Conservation (phyloP, 2,888 invertebrate genomes). For the Andrena flavipes region DNA sequence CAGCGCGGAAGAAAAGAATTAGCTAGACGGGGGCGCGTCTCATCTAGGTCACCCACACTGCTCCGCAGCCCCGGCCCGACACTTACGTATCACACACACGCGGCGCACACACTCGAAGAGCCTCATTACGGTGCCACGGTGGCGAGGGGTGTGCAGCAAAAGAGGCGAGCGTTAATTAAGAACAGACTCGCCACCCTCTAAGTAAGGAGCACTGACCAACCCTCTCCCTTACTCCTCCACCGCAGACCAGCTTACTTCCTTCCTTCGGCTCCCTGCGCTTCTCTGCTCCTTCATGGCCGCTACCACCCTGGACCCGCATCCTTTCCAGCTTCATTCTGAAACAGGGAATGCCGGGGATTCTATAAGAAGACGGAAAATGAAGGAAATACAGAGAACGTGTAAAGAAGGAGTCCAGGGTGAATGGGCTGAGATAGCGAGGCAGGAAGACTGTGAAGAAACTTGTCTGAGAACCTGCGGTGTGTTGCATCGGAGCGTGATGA, state of each 20-base stretch:
- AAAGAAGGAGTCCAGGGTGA: constrained; percentile 51
- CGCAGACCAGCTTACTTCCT: constrained; percentile 59
- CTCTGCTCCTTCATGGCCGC: constrained; percentile 68
- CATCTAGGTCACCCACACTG: constrained; percentile 83
- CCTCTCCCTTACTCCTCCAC: constrained; percentile 51
- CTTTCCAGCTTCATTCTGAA: constrained; percentile 63
- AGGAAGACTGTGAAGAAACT: constrained; percentile 71
- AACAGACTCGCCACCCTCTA: constrained; percentile 84
- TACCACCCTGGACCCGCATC: constrained; percentile 74
- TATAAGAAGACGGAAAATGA: constrained; percentile 61
- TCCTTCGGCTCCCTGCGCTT: constrained; percentile 49
- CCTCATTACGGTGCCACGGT: constrained; percentile 82
- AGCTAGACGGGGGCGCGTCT: constrained; percentile 84
- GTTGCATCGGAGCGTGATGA: constrained; percentile 70
- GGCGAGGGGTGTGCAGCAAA: constrained; percentile 83
- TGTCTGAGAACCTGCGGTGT: constrained; percentile 78
- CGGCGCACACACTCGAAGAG: constrained; percentile 75
- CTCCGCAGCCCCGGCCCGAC: constrained; percentile 56
- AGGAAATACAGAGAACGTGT: constrained; percentile 43
- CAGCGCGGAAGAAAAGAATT: constrained; percentile 84
- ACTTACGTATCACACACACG: constrained; percentile 62
- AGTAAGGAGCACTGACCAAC: constrained; percentile 84
- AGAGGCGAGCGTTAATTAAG: constrained; percentile 84
- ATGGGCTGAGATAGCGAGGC: constrained; percentile 29
- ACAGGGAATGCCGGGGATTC: constrained; percentile 64